Conservation (phyloP, 2,797 vertebrate species). For the Euthynnus affinis region DNA sequence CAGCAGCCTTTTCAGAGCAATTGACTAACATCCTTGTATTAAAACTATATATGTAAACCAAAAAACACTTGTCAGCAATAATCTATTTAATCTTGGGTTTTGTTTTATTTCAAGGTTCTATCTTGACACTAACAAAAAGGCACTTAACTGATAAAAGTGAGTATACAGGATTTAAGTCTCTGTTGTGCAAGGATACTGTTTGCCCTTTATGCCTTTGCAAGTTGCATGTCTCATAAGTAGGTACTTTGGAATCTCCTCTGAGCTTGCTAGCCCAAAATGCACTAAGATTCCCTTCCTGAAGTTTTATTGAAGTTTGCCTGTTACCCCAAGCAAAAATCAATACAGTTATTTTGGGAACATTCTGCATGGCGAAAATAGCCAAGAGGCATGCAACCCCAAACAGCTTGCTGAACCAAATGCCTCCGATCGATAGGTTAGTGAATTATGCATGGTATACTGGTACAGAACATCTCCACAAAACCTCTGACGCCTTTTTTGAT, state of each 20-base stretch:
- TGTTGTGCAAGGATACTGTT: not conserved
- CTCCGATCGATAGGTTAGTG: conserved; percentile 72
- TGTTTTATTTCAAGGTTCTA: not conserved
- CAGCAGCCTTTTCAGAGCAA: conserved; percentile 11
- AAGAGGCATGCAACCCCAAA: conserved; percentile 53
- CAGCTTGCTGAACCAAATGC: conserved; percentile 73
- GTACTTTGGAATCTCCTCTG: conserved; percentile 35
- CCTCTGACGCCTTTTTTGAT: conserved; percentile 43
- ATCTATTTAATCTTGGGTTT: not conserved
- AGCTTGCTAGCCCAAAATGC: conserved; percentile 32
- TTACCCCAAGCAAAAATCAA: conserved; percentile 77
- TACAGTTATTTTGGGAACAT: conserved; percentile 72
- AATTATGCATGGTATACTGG: conserved; percentile 74
- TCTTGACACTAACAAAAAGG: not conserved
- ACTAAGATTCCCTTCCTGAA: conserved; percentile 55
- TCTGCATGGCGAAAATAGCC: conserved; percentile 63
- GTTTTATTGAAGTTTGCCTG: conserved; percentile 58
- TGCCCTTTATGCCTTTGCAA: not conserved
- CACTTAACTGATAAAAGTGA: not conserved
- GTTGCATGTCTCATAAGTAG: conserved; percentile 11
- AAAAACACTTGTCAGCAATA: not conserved
- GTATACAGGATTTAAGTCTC: not conserved
- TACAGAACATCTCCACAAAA: conserved; percentile 61
- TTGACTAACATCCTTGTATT: conserved; percentile 3
- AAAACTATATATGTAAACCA: not conserved